These are phyloP conservation scores for Hermatobates lingyangjiaoensis DNA, from an alignment of 1,140 invertebrate genomes.

Conservation along the genomic window DNA sequence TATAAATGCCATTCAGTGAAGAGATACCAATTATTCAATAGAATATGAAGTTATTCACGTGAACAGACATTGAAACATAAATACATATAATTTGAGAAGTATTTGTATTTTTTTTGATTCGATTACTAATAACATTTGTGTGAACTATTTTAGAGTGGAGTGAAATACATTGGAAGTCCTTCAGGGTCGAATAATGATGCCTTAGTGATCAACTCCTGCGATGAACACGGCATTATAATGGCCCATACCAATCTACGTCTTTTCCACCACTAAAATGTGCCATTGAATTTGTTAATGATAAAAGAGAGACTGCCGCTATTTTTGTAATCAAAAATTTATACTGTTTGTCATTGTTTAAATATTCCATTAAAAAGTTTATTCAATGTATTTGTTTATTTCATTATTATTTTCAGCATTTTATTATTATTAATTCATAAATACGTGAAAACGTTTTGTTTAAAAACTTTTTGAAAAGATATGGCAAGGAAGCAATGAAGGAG, in stretches of 20 bases:
- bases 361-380: too few species aligned
- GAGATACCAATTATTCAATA: background rate
- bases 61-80: background rate
- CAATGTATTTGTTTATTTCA: too few species aligned
- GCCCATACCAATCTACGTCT: conserved; percentile 80
- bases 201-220: conserved; percentile 76
- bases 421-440: too few species aligned
- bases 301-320: too few species aligned
- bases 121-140: background rate
- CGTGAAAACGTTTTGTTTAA: too few species aligned
- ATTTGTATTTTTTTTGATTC: background rate
- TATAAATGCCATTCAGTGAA: background rate
- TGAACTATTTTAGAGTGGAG: conserved; percentile 59
- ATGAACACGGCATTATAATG: conserved; percentile 75
- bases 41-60: background rate
- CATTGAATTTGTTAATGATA: too few species aligned
- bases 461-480: too few species aligned
- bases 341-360: too few species aligned
- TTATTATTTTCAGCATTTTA: too few species aligned
- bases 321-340: too few species aligned
- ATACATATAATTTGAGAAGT: background rate
- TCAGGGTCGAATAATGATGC: conserved; percentile 83
- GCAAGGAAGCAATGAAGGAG: too few species aligned
- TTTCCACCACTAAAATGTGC: conserved; percentile 96
- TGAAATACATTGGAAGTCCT: conserved; percentile 80